Conservation (phyloP, 2,113 vertebrate genomes). For the Tetraodon nigroviridis region DNA sequence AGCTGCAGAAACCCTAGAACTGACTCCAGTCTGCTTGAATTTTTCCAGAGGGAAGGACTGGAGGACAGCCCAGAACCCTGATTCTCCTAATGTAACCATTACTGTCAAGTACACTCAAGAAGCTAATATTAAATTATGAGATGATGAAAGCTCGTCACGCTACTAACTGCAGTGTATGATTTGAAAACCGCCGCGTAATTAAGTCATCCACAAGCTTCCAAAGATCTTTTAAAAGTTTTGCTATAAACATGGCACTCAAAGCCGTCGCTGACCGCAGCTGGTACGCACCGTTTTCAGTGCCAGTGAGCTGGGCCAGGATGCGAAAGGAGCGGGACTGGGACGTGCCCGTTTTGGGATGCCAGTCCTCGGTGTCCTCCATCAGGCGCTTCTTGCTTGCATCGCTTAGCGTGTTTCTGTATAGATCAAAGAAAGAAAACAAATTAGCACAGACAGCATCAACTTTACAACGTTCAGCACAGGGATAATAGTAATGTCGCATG, state of each 20-base stretch:
- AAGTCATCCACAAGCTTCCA: neutral
- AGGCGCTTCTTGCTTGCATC: conserved; percentile 93
- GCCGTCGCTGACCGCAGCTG: neutral
- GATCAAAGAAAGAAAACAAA: neutral
- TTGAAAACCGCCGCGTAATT: neutral
- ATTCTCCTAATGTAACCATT: conserved; percentile 24
- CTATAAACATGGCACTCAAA: too few relatives aligned
- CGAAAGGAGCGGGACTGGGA: conserved; percentile 94
- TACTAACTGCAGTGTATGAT: conserved; percentile 1
- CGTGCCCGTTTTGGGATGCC: conserved; percentile 85
- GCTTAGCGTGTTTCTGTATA: conserved; percentile 77
- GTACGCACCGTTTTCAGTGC: conserved; percentile 86
- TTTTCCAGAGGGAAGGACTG: neutral
- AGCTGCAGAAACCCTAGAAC: conserved; percentile 25
- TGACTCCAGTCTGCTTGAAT: conserved; percentile 2
- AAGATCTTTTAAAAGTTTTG: neutral
- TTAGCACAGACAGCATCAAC: neutral
- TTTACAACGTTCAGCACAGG: neutral
- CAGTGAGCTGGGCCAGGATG: conserved; percentile 95
- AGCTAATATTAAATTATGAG: conserved; percentile 5
- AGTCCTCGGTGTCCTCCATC: conserved; percentile 95
- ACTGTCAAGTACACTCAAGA: conserved; percentile 23
- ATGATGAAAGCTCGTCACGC: conserved; percentile 15
- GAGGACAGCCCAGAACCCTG: conserved; percentile 17
- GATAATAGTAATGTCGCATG: neutral